Evolutionary conservation across 92 coral and sea anemone species (phyloP).

Genomic region (Epizoanthus fatuus): DNA sequence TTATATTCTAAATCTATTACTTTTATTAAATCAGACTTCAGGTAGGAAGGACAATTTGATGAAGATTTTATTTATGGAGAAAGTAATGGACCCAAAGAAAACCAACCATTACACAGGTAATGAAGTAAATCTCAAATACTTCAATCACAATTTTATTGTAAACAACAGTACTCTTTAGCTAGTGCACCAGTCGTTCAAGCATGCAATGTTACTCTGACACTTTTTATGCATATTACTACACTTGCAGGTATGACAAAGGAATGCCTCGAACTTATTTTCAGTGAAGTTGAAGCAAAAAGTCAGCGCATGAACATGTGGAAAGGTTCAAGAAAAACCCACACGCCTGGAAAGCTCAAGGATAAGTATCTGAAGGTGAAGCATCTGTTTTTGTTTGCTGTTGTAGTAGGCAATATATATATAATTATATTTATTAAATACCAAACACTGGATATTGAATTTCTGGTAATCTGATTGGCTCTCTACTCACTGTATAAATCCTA

Average conservation of each 20-base stretch:
- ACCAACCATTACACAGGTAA: slow-evolving; percentile 62
- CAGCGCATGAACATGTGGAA: slow-evolving; percentile 68
- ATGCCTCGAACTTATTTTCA: slow-evolving; percentile 62
- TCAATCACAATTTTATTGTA: slow-evolving; percentile 25
- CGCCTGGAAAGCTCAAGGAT: slow-evolving; percentile 63
- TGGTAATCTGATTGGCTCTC: too few relatives aligned
- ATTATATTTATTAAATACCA: too few relatives aligned
- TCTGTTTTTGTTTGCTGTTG: slow-evolving; percentile 24
- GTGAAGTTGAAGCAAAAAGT: slow-evolving; percentile 62
- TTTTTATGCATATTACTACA: slow-evolving; percentile 15
- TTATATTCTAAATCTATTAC: slow-evolving; percentile 35
- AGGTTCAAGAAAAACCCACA: slow-evolving; percentile 63
- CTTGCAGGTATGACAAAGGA: slow-evolving; percentile 69
- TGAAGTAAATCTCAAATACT: slow-evolving; percentile 23
- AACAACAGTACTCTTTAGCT: slow-evolving; percentile 13
- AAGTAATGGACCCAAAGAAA: slow-evolving; percentile 65
- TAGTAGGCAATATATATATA: slow-evolving; percentile 6
- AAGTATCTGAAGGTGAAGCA: slow-evolving; percentile 59
- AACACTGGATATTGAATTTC: too few relatives aligned
- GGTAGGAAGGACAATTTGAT: slow-evolving; percentile 48
- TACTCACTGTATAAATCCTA: too few relatives aligned
- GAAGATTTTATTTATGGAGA: slow-evolving; percentile 58
- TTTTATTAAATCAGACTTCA: slow-evolving; percentile 38
- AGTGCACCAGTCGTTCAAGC: slow-evolving; percentile 26
- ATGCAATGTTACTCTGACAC: slow-evolving; percentile 22